Base-by-base conservation (phyloP, 2,797 vertebrate species). In the Ispidina lecontei region DNA sequence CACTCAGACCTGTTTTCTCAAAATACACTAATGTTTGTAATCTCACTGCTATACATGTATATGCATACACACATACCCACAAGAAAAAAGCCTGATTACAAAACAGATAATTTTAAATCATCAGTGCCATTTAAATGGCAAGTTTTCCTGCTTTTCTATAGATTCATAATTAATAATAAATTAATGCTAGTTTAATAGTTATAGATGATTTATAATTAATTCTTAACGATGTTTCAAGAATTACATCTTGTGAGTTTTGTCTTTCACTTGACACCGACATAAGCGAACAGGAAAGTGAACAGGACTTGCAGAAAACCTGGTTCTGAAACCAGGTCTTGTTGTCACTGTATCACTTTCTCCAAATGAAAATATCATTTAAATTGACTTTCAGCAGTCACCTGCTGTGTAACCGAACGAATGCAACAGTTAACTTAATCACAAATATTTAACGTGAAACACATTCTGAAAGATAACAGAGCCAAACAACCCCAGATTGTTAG, bases 1-100 rank as follows among this genome's bases (percentile, higher is more conserved):
- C 26, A 12, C 5, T 6, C 7, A 28, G 31, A 8, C 5, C 28
- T 41, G 23, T 56, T 33, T 73, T 21, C 56, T 28, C 35, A 47
- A 51, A 82, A 63, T 1, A 22, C 13, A 44, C 16, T 14, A 9
- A 15, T 1, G 3, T 2, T 5, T 31, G 2, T 4, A 13, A 21
- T 2, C 26, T 59, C 20, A 18, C 15, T 41, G 26, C 43, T 2
- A 13, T 1, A 37, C 1, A 1, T 1, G 1, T 0, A 0, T 3
- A 9, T 6, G 15, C 21, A 25, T 2, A 55, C 22, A 55, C 13
- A 31, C 9, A 17, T 2, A 12, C 12, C 3, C 25, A 29, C 9
- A 49, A 58, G 31, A 23, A 37, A 60, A 56, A 55, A 15, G 13
- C 18, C 37, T 33, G 4, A 77, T 35, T 14, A 25, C 6, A 39